Evolutionary conservation across 2,888 invertebrate species (phyloP), one percentile per base, ranked within the genome.

Genomic region (Hypercompe scribonia): DNA sequence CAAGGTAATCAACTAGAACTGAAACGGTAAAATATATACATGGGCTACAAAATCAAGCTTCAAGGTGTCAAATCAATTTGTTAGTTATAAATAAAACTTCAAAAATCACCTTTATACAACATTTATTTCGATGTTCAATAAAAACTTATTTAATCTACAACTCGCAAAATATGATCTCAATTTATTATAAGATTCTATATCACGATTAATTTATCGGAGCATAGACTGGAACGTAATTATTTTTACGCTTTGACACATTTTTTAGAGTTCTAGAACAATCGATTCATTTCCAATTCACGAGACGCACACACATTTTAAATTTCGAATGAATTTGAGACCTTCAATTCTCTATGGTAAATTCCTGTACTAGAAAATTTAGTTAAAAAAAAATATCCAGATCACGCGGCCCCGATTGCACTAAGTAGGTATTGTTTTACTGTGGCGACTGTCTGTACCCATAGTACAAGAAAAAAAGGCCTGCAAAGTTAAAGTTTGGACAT

Each of bases 121-220:
- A 61, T 80, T 80, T 82, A 76, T 80, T 73, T 63, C 64, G 68
- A 78, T 68, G 82, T 73, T 82, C 74, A 80, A 77, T 75, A 68
- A 71, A 61, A 83, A 71, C 72, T 65, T 81, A 81, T 70, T 77
- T 74, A 76, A 76, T 74, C 66, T 76, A 75, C 50, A 67, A 77
- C n/a, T 66, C 71, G 65, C 76, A 74, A 74, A 72, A 72, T 63
- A 54, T 64, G 28, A 28, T 67, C 31, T 46, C 24, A 66, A 33
- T 46, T 66, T 3, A 33, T 66, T 46, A 24, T 31, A 61, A 58
- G 24, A 31, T 15, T 31, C 33, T 11, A 8, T 46, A 66, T 66
- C 65, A 71, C 66, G 66, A 67, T 54, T 46, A 36, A 34, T 28
- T 58, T 36, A 46, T 33, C 46, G 66, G 39, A 46, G 46, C 46